Base-by-base conservation (phyloP, 2,113 vertebrate species). In the Pachypanchax playfairii region DNA sequence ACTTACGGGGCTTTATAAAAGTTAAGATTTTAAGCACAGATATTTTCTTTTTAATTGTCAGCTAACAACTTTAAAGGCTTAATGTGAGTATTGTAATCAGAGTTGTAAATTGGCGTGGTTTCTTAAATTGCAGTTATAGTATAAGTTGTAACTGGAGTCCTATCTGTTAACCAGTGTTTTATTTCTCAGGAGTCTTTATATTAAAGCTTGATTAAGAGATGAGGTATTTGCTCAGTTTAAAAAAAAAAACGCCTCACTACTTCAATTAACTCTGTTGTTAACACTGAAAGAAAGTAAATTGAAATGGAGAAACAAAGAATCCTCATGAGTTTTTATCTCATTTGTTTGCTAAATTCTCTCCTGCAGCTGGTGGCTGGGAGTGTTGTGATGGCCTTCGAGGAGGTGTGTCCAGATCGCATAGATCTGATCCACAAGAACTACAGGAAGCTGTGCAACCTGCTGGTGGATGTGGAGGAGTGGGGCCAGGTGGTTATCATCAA, bases 361-460 rank as follows among this genome's bases (percentile, higher is more conserved):
- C 21, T 64, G 6, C 17, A 99, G 97, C 89, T 99, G 31, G 96
- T 99, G 63, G 97, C 97, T 54, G 97, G 96, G 48, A 99, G 96
- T 3, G 96, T 99, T 76, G 97, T 98, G 66, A 94, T 99, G 96
- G 94, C 97, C 13, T 99, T 99, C 82, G 97, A 98, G 73, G 96
- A 98, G 79, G 97, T 99, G 20, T 98, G 97, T 83, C 96, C 96
- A 0, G 97, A 99, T 28, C 95, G 97, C 87, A 99, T 98, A 49
- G 96, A 98, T 79, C 90, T 99, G 79, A 99, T 99, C 90, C 97
- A 99, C 77, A 98, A 93, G 90, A 98, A 98, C 91, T 99, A 96
- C 84, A 92, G 97, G 55, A 98, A 99, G 79, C 92, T 99, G 9
- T 98, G 96, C 44, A 97, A 96, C 87, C 91, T 99, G 74, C 83